These are phyloP conservation scores for Corythornis madagascariensis DNA, from an alignment of 2,113 vertebrate genomes.

Conservation along the genomic window DNA sequence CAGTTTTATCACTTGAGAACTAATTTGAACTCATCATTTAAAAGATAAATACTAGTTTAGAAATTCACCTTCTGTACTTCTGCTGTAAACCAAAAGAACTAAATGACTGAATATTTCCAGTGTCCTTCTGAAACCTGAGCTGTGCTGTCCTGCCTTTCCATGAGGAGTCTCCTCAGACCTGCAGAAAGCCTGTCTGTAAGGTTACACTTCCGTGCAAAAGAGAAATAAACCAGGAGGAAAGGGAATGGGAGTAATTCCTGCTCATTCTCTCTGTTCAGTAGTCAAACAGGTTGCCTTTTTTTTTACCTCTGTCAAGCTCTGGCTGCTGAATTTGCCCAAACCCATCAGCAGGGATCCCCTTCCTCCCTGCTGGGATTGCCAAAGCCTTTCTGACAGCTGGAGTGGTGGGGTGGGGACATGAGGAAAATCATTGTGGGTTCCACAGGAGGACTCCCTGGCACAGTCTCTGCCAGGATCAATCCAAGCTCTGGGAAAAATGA, in stretches of 20 bases:
- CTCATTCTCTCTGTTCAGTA: background rate
- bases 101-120: background rate
- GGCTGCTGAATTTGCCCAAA: background rate
- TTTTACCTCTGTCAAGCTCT: background rate
- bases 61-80: background rate
- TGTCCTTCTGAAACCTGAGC: background rate
- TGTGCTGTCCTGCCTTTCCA: background rate
- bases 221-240: background rate
- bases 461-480: background rate
- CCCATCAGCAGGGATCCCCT: accelerated
- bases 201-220: background rate
- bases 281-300: background rate
- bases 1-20: background rate
- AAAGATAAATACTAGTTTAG: background rate
- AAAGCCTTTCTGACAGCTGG: background rate
- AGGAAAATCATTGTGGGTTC: background rate
- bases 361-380: background rate
- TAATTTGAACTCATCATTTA: background rate
- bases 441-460: accelerated
- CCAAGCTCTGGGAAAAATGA: background rate
- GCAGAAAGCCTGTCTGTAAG: background rate
- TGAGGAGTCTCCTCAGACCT: background rate
- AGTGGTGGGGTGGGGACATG: accelerated
- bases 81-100: background rate
- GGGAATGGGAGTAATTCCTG: background rate